These are phyloP conservation scores for Cataglyphis altisquamis DNA, from an alignment of 2,888 invertebrate species.

Conservation along the genomic window DNA sequence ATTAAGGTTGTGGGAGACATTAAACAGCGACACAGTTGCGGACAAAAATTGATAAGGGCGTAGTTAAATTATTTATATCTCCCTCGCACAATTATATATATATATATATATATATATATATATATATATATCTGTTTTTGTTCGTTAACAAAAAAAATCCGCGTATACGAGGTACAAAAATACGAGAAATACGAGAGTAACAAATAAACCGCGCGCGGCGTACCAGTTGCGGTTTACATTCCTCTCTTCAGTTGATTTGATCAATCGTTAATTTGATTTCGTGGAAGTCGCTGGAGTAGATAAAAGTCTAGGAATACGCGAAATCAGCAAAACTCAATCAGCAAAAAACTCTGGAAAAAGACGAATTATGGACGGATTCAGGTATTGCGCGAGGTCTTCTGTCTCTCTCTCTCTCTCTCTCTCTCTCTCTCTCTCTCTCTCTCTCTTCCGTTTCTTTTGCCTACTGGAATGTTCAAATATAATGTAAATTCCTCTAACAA, in stretches of 20 bases:
- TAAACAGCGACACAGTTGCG: neutral
- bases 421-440: neutral
- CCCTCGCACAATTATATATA: neutral
- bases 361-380: slow-evolving; percentile 43
- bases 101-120: neutral
- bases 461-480: slow-evolving; percentile 15
- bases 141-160: neutral
- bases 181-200: neutral
- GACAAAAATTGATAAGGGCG: neutral
- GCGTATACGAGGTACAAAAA: neutral
- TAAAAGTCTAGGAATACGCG: neutral
- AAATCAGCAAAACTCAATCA: neutral
- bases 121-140: neutral
- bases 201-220: too few relatives aligned
- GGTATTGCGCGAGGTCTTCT: neutral
- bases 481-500: slow-evolving; percentile 44
- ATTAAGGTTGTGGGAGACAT: slow-evolving; percentile 25
- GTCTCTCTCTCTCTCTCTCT: neutral
- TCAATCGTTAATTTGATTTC: neutral
- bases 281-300: neutral
- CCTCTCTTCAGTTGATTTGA: neutral
- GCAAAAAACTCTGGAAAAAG: neutral
- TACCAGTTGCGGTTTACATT: neutral
- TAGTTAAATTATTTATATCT: neutral
- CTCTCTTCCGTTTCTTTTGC: slow-evolving; percentile 17